A percentile compares a stretch with the other conserved stretches of the same genome.
phyloP scores from a whole-genome alignment of 2,113 vertebrate genomes.

The Leucopsar rothschildi region DNA sequence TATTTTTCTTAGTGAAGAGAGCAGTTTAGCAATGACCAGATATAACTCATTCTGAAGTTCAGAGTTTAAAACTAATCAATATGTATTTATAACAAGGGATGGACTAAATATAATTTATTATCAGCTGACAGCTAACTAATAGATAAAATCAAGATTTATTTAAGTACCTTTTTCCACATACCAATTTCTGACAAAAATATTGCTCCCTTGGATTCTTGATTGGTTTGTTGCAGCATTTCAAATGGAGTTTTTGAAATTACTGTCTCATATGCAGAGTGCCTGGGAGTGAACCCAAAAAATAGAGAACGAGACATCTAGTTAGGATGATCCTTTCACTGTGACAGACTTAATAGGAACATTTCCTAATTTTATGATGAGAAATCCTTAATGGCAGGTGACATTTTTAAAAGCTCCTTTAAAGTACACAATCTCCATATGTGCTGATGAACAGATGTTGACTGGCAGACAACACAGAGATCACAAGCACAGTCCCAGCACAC shows the following conservation, averaged over 20 bases:
- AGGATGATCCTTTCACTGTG: background rate
- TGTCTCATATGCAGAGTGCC: background rate
- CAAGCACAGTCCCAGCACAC: background rate
- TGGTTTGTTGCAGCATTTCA: constrained; percentile 3
- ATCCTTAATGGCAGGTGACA: background rate
- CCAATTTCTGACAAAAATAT: constrained; percentile 23
- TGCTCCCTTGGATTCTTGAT: background rate
- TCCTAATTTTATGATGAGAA: background rate
- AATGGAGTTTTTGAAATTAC: background rate
- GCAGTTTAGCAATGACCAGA: constrained; percentile 74
- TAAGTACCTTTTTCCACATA: constrained; percentile 26
- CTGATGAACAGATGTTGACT: background rate
- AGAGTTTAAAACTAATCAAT: constrained; percentile 81
- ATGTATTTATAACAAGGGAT: constrained; percentile 74
- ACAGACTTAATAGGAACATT: background rate
- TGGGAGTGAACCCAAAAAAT: background rate
- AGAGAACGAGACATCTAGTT: rapidly evolving
- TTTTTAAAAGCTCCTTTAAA: background rate
- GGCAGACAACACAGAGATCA: background rate
- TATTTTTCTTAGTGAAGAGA: constrained; percentile 64
- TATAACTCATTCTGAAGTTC: constrained; percentile 80
- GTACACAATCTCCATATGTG: background rate
- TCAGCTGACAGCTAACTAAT: constrained; percentile 63
- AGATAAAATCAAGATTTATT: constrained; percentile 55
- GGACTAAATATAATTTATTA: constrained; percentile 62